Conservation (phyloP, 2,888 invertebrate species). For the Doris montereyensis region DNA sequence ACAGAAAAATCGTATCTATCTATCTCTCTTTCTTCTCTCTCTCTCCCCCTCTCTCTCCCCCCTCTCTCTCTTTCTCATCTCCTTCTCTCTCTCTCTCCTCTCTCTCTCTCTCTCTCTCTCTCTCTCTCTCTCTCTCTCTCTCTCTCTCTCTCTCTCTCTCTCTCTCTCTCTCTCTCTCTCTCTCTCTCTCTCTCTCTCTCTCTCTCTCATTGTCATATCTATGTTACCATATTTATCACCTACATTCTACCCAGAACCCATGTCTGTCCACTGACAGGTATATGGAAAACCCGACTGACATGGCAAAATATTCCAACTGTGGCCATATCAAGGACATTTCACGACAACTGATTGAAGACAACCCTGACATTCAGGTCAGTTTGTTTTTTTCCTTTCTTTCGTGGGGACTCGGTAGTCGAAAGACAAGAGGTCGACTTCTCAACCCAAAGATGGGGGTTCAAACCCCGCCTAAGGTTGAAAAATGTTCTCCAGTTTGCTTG, state of each 20-base stretch:
- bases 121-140: not conserved
- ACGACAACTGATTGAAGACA: constrained; percentile 55
- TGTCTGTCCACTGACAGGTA: too few species aligned
- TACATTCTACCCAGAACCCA: too few species aligned
- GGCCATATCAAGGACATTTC: constrained; percentile 56
- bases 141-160: not conserved
- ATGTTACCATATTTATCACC: too few species aligned
- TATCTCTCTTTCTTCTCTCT: too few species aligned
- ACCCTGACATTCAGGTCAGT: constrained; percentile 36
- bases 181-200: not conserved
- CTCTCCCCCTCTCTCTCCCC: too few species aligned
- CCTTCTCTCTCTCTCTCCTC: not conserved
- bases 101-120: constrained; percentile 1
- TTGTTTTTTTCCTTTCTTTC: not conserved
- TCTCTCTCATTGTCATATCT: not conserved
- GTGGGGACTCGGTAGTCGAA: not conserved
- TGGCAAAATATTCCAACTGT: constrained; percentile 39
- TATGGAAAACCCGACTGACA: constrained; percentile 61
- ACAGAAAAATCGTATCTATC: too few species aligned
- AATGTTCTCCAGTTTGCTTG: too few species aligned
- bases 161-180: not conserved
- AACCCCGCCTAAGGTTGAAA: too few species aligned
- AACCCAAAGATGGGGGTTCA: too few species aligned
- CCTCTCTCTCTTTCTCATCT: not conserved
- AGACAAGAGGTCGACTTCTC: too few species aligned